phyloP scores from a whole-genome alignment of 2,888 invertebrate species.

The Lissocephala sabroskyi region DNA sequence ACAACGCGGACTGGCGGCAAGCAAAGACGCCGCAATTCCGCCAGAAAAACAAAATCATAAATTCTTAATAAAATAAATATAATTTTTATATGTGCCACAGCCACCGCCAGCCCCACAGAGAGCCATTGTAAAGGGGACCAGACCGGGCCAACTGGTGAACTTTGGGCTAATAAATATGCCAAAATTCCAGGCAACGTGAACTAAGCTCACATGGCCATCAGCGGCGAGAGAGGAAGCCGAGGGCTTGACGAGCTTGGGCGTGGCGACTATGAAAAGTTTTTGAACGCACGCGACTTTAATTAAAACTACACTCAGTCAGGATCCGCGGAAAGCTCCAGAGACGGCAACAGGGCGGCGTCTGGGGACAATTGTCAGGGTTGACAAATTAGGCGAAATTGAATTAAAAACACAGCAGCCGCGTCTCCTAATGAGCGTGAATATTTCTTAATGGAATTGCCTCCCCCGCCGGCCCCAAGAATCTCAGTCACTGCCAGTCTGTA shows the following conservation, averaged over 20 bases:
- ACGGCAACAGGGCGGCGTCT: not conserved
- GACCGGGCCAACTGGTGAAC: conserved; percentile 9
- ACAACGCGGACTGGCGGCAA: not conserved
- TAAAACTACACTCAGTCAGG: not conserved
- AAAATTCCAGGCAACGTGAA: too few relatives aligned
- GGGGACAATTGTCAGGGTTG: too few relatives aligned
- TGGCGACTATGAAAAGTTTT: not conserved
- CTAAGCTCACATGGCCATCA: too few relatives aligned
- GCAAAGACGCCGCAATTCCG: not conserved
- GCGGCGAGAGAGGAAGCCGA: too few relatives aligned
- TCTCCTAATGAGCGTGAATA: conserved; percentile 41
- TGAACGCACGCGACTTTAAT: not conserved
- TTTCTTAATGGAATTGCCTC: conserved; percentile 54
- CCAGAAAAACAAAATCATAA: conserved; percentile 65
- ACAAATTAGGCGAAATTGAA: conserved; percentile 36
- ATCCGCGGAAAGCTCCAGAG: too few relatives aligned
- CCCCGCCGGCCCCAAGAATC: too few relatives aligned
- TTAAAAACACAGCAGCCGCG: conserved; percentile 29
- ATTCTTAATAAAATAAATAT: conserved; percentile 62
- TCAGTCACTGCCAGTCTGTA: too few relatives aligned
- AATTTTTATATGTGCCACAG: conserved; percentile 34
- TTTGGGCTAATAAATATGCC: conserved; percentile 40
- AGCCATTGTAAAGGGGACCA: not conserved
- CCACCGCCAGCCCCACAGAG: conserved; percentile 1
- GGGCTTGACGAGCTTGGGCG: too few relatives aligned